Percentiles rank a stretch among this genome's conserved stretches.
These are phyloP conservation scores for Ferrisia virgata DNA, from an alignment of 2,888 invertebrate genomes.

Conservation along the genomic window DNA sequence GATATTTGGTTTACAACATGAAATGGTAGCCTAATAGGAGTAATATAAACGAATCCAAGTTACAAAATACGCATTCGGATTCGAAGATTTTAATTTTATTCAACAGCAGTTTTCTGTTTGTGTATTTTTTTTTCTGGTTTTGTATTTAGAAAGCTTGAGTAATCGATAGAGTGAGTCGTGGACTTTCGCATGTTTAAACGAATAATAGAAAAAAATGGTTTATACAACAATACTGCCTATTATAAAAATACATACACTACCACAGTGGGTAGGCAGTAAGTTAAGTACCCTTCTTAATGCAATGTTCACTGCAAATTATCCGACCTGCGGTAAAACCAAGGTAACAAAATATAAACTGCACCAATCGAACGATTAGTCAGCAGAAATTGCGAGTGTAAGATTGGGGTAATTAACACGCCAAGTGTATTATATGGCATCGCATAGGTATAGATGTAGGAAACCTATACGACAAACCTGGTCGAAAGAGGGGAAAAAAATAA, in stretches of 20 bases:
- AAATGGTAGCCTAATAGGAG: no score
- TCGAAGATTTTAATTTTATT: neutral
- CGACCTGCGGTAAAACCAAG: neutral
- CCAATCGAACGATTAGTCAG: neutral
- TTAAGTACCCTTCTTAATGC: neutral
- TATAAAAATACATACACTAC: neutral
- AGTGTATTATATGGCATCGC: no score
- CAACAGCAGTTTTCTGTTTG: neutral
- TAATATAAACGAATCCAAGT: no score
- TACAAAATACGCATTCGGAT: no score
- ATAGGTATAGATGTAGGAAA: no score
- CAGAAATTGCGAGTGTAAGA: neutral
- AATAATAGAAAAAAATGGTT: neutral
- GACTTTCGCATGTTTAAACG: neutral
- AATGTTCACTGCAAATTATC: neutral
- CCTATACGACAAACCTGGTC: no score
- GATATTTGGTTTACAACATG: no score
- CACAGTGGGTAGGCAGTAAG: no score
- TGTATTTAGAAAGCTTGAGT: neutral
- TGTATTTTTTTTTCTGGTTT: neutral
- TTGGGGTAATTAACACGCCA: neutral
- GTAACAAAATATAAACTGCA: conserved; percentile 5
- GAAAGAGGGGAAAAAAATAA: no score
- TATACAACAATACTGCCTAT: neutral
- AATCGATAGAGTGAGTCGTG: neutral